Evolutionary conservation across 2,113 vertebrate genomes (phyloP).

Genomic region (Channa maculata): DNA sequence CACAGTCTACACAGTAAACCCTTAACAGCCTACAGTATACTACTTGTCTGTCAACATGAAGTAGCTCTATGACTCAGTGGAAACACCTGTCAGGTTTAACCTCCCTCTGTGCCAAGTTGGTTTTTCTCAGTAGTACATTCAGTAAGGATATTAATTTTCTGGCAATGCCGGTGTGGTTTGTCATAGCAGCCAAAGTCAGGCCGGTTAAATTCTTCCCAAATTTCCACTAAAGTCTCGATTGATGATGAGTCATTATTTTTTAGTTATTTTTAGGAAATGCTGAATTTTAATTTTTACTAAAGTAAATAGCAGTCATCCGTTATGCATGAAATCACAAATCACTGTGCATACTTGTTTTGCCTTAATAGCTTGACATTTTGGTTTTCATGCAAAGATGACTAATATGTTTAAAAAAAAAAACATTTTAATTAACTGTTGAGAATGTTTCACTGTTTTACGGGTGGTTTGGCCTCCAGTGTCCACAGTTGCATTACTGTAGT

Average conservation of each 20-base stretch:
- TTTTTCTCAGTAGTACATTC: neutral
- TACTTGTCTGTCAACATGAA: constrained; percentile 23
- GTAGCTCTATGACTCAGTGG: constrained; percentile 43
- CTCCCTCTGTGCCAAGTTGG: constrained; percentile 33
- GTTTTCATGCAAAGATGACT: constrained; percentile 61
- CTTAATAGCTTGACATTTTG: constrained; percentile 71
- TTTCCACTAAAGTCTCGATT: neutral
- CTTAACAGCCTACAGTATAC: constrained; percentile 9
- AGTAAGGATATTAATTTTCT: constrained; percentile 18
- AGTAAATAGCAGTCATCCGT: constrained; percentile 57
- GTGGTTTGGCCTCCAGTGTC: constrained; percentile 36
- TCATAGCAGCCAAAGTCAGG: constrained; percentile 28
- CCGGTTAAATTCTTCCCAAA: neutral
- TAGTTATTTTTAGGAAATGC: constrained; percentile 48
- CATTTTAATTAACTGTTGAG: constrained; percentile 27
- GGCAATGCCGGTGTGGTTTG: constrained; percentile 22
- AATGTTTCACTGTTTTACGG: constrained; percentile 28
- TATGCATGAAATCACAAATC: constrained; percentile 79
- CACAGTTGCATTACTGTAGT: constrained; percentile 38
- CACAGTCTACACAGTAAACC: constrained; percentile 24
- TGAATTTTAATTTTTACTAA: constrained; percentile 48
- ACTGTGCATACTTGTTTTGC: constrained; percentile 83
- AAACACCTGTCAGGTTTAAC: constrained; percentile 28
- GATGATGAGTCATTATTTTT: constrained; percentile 29
- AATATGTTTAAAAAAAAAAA: constrained; percentile 34